Percentiles rank a stretch among this genome's conserved stretches.
phyloP scores from a whole-genome alignment of 2,113 vertebrate species.

The Epinephelus cyanopodus region DNA sequence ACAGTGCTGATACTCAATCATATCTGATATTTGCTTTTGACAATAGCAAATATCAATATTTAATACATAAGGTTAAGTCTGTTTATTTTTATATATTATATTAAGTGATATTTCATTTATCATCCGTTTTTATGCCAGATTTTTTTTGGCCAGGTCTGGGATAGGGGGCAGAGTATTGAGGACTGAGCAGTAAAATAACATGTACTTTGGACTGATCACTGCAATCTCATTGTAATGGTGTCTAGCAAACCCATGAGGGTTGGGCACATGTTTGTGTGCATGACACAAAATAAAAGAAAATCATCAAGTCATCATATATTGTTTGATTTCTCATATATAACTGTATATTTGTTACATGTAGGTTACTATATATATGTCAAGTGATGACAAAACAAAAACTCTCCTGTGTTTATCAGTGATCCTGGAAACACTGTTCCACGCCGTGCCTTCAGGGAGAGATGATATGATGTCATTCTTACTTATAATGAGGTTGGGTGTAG shows the following conservation, averaged over 20 bases:
- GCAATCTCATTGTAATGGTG: no score
- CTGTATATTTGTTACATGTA: neutral
- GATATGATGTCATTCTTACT: conserved; percentile 55
- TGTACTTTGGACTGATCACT: no score
- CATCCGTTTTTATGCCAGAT: no score
- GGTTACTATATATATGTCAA: neutral
- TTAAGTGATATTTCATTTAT: no score
- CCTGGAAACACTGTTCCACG: conserved; percentile 14
- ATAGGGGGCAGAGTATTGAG: no score
- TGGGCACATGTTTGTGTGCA: no score
- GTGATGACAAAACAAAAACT: neutral
- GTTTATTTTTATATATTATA: neutral
- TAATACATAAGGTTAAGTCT: neutral
- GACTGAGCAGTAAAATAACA: no score
- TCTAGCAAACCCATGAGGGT: no score
- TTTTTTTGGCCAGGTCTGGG: no score
- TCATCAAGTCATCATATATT: neutral
- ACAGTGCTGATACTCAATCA: neutral
- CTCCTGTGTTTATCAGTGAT: conserved; percentile 17
- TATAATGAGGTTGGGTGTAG: conserved; percentile 59
- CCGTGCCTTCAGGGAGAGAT: conserved; percentile 40
- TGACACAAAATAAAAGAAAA: no score
- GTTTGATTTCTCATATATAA: neutral
- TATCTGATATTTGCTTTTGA: neutral
- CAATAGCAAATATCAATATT: no score